Base-by-base conservation (phyloP, 37 sponge, comb jelly and placozoan genomes). In the Dysidea cf. avara region DNA sequence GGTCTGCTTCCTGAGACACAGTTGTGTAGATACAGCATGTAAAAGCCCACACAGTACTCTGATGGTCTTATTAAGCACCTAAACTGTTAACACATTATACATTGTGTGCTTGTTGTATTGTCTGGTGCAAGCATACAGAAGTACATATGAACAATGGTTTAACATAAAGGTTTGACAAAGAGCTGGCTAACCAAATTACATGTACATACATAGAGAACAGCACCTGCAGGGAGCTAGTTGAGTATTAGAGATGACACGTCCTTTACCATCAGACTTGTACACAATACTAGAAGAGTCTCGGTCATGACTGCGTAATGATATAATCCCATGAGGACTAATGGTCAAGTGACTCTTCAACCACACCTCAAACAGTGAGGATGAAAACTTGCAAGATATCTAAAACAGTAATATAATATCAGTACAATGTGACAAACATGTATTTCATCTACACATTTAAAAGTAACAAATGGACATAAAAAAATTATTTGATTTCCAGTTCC, bases 251-350 rank as follows among this genome's bases (percentile, higher is more conserved):
- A 81, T 46, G 28, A 90, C 37, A 33, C 76, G 36, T 43, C 90
- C 90, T 18, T 60, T 39, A 37, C 51, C 56, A 17, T 76, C 74
- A 39, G 78, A 81, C 17, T 77, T 57, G 67, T 37, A 90, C 31
- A 43, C 51, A 14, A 54, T 24, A 80, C 81, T 76, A 49, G 39
- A 71, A 38, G 29, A 71, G 71, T 74, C 77, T 34, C 81, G 62
- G n/a, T 76, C 25, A 34, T 78, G 77, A 7, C 72, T 55, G 36
- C 37, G 46, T 59, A 90, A 48, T 55, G 66, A 49, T 17, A 71
- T 67, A 34, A 81, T 48, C 12, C 90, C 86, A 65, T 46, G 76
- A 0, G 81, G 85, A 53, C 66, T 70, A 29, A 69, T 16, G 28
- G 61, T 39, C 0, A 90, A 56, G 30, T 70, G 68, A 16, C 47